These are phyloP conservation scores for Rhegmatorhina hoffmannsi DNA, from an alignment of 2,113 vertebrate genomes.

Conservation along the genomic window DNA sequence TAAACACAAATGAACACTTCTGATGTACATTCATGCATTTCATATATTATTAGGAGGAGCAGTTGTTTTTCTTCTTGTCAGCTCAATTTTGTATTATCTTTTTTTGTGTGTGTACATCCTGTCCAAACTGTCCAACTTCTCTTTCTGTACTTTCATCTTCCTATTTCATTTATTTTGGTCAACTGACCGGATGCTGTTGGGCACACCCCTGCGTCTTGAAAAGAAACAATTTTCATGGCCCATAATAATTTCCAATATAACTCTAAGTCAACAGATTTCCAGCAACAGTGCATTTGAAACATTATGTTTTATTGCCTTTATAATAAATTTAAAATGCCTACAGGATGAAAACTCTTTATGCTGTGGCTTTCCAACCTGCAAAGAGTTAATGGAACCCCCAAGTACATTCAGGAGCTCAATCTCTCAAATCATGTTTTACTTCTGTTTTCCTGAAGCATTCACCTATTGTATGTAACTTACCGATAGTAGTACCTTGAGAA, in stretches of 20 bases:
- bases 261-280: not conserved
- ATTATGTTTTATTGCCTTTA: not conserved
- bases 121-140: not conserved
- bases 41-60: not conserved
- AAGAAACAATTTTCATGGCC: not conserved
- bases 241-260: not conserved
- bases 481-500: conserved; percentile 84
- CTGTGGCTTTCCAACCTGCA: not conserved
- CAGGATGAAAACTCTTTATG: not conserved
- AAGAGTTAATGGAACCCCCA: not conserved
- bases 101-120: not conserved
- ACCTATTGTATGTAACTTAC: conserved; percentile 54
- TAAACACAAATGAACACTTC: not conserved
- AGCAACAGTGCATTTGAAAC: not conserved
- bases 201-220: not conserved
- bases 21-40: not conserved
- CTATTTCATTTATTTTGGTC: not conserved
- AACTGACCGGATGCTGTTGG: not conserved
- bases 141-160: not conserved
- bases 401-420: not conserved
- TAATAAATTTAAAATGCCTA: not conserved
- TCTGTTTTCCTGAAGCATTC: not conserved
- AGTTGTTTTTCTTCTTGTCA: not conserved
- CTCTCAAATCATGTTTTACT: not conserved
- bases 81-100: not conserved